Conservation (phyloP, 2,797 vertebrate species). For the Macropodus opercularis region DNA sequence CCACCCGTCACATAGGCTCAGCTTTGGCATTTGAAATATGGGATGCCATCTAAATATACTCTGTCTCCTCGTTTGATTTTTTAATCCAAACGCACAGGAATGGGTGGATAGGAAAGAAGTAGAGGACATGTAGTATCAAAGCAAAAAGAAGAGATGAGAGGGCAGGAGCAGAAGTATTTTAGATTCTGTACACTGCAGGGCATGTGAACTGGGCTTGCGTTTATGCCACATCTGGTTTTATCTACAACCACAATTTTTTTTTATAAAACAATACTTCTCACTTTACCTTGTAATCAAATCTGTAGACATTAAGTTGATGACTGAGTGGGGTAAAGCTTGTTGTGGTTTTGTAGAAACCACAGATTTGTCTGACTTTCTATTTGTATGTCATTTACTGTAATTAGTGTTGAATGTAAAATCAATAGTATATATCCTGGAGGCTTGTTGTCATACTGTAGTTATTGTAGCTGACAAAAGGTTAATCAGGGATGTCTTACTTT, state of each 20-base stretch:
- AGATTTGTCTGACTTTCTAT: constrained; percentile 13
- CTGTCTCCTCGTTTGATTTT: constrained; percentile 40
- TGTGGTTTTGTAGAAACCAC: constrained; percentile 14
- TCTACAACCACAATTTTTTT: constrained; percentile 56
- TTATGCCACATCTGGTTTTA: constrained; percentile 63
- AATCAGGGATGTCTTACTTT: background rate
- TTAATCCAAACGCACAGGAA: constrained; percentile 34
- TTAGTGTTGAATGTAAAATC: constrained; percentile 1
- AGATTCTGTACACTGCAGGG: constrained; percentile 41
- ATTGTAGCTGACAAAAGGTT: background rate
- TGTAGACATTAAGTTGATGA: constrained; percentile 13
- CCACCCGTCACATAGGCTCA: constrained; percentile 26
- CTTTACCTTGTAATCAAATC: constrained; percentile 9
- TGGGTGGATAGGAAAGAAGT: constrained; percentile 3
- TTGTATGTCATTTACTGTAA: constrained; percentile 10
- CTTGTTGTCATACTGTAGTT: constrained; percentile 4
- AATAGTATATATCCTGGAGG: too few relatives aligned
- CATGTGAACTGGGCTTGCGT: constrained; percentile 31
- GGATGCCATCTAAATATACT: constrained; percentile 44
- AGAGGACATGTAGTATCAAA: constrained; percentile 18
- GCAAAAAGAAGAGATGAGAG: constrained; percentile 2
- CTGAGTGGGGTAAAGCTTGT: constrained; percentile 6
- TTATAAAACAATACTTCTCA: constrained; percentile 42
- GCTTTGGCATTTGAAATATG: constrained; percentile 50
- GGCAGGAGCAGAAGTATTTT: background rate